Evolutionary conservation across 2,888 invertebrate species (phyloP), one percentile per base, ranked within the genome.

Genomic region (Papilio protenor): DNA sequence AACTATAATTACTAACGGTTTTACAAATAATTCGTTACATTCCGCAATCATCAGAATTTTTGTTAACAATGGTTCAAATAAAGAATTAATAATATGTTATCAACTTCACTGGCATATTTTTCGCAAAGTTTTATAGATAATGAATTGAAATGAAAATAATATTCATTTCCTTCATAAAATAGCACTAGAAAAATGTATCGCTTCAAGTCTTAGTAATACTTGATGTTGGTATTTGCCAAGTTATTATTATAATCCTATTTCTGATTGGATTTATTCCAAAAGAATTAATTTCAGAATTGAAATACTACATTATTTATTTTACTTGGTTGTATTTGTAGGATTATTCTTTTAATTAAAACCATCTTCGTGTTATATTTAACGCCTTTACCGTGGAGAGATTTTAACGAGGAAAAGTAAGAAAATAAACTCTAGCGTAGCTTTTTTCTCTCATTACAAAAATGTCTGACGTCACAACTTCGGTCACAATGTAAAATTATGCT

Each of bases 401-500:
- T 69, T 69, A 69, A 69, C 66, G n/a, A 69, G 66, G 66, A 45
- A 69, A 66, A 66, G 66, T 66, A 40, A 66, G 40, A 45, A 66
- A 69, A 69, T 69, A 45, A 45, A 69, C 66, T 69, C 12, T 18
- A 16, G 45, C 45, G n/a, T 45, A 21, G 66, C 66, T 21, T 45
- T 69, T 69, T 69, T 69, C 45, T 45, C 45, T 69, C 45, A 69
- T 69, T 45, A 69, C 66, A 69, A 45, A 69, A 69, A 69, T 45
- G 66, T 69, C 66, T 69, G 66, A 69, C 66, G 45, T 21, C 45
- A 69, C 66, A 69, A 69, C 45, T 69, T 69, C 21, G 66, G 45
- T 45, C 21, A 69, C 66, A 69, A 69, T 69, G 45, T 69, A 21
- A 45, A 69, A 69, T 33, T 64, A 64, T 69, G 66, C 66, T 69